Base-by-base conservation (phyloP, 2,113 vertebrate species). In the Puma concolor region DNA sequence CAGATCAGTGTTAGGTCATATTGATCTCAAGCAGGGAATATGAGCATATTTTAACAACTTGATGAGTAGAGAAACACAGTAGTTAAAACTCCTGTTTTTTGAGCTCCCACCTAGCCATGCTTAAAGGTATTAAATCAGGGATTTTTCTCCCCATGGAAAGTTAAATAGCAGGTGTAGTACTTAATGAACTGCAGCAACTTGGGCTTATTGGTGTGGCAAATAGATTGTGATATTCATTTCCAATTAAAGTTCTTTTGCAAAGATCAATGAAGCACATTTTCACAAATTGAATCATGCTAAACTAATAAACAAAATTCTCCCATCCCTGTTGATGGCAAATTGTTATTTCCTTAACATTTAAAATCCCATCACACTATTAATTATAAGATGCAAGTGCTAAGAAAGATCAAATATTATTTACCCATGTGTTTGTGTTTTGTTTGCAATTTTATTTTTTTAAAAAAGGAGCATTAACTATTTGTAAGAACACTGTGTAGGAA, bases 211-310 rank as follows among this genome's bases (percentile, higher is more conserved):
- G 98, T 98, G 98, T 99, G 98, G 98, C 98, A 99, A 99, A 99
- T 98, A 98, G 98, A 98, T 98, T 98, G 98, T 98, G 98, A 98
- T 99, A 99, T 98, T 99, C 98, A 98, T 98, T 99, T 99, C 98
- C 98, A 99, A 99, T 99, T 99, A 99, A 99, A 99, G 97, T 98
- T 98, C 98, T 98, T 99, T 98, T 98, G 97, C 98, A 98, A 98
- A 99, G 99, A 99, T 99, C 99, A 99, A 97, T 98, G 98, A 98
- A 99, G 99, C 99, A 99, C 98, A 98, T 97, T 99, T 98, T 98
- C 98, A 98, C 98, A 99, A 99, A 99, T 98, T 98, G 98, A 99
- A 99, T 99, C 98, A 98, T 96, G 91, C 97, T 96, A 98, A 99
- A 98, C 98, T 99, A 99, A 99, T 99, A 99, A 99, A 99, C 98